Evolutionary conservation across 2,888 invertebrate species (phyloP), one percentile per base, ranked within the genome.

Genomic region (Nycteola revayana): DNA sequence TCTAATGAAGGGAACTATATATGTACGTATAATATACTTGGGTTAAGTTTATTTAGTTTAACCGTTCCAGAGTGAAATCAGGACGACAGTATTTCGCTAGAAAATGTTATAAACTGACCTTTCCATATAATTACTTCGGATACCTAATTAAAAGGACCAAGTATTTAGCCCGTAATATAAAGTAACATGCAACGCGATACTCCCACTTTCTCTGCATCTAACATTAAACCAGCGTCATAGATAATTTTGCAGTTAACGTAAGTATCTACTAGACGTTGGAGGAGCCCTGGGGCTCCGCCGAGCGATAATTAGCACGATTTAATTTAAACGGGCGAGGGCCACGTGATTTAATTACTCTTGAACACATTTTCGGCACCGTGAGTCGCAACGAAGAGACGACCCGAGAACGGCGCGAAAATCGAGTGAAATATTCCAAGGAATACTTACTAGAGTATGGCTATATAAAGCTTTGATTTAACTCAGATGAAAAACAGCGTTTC

Each of bases 281-380:
- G 32, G 34, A 29, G 53, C 64, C 57, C 34, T 34, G 17, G 27
- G 48, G 57, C 60, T 46, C 36, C 60, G 53, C 62, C 55, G 55
- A 59, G 61, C 64, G 56, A 72, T 81, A 81, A 80, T 81, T 82
- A 75, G 64, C 60, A 60, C 72, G 76, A 83, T 83, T 79, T 73
- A 74, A 85, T 81, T 82, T 79, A 51, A 62, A 67, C 67, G 67
- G 68, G 60, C 62, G 60, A 66, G 76, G 71, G 73, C 79, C 77
- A 66, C 73, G 66, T 78, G 79, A 85, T 83, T 80, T 57, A 70
- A 79, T 84, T 84, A 79, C 62, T 60, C 63, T 62, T 63, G 65
- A 75, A 70, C 75, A 75, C 73, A 70, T 74, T 75, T 77, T 61
- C 59, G 63, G 56, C 35, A 39, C 35, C 42, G 42, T 57, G 38